Conservation (phyloP, 2,888 invertebrate genomes). For the Drosophila cracens region DNA sequence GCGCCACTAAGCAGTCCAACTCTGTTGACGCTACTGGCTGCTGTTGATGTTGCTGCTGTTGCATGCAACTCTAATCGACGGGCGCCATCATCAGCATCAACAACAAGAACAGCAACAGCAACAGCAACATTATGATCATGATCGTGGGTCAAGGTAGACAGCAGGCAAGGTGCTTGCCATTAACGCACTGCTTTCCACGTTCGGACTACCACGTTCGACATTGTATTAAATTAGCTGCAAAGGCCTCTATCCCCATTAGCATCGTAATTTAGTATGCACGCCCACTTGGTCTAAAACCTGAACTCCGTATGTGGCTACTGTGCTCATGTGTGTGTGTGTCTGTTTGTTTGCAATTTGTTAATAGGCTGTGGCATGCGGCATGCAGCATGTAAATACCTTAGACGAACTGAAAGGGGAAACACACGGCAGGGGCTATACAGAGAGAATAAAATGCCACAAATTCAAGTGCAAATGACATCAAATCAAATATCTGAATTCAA, state of each 20-base stretch:
- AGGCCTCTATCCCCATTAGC: conserved; percentile 72
- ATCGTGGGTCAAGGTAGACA: conserved; percentile 71
- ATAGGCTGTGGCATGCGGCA: conserved; percentile 79
- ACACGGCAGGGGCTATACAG: neutral
- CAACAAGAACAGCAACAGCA: conserved; percentile 23
- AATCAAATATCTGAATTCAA: neutral
- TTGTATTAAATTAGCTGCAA: conserved; percentile 60
- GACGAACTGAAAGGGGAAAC: neutral
- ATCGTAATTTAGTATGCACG: conserved; percentile 73
- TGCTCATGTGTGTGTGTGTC: conserved; percentile 31
- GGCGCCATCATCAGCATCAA: conserved; percentile 68
- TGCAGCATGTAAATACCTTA: conserved; percentile 75
- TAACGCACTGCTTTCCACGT: conserved; percentile 71
- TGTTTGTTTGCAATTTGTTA: conserved; percentile 79
- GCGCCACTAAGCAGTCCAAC: conserved; percentile 61
- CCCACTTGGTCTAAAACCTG: conserved; percentile 56
- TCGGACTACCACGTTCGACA: conserved; percentile 21
- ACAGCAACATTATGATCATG: conserved; percentile 19
- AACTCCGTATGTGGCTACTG: conserved; percentile 17
- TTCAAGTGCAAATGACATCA: neutral
- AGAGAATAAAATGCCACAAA: neutral
- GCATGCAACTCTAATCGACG: conserved; percentile 77
- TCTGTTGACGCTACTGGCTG: conserved; percentile 41
- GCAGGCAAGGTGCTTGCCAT: conserved; percentile 59
- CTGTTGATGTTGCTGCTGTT: conserved; percentile 50